Percentiles rank a stretch among this genome's conserved stretches.
Conservation (phyloP, 2,113 vertebrate species). For the Pipa parva region DNA sequence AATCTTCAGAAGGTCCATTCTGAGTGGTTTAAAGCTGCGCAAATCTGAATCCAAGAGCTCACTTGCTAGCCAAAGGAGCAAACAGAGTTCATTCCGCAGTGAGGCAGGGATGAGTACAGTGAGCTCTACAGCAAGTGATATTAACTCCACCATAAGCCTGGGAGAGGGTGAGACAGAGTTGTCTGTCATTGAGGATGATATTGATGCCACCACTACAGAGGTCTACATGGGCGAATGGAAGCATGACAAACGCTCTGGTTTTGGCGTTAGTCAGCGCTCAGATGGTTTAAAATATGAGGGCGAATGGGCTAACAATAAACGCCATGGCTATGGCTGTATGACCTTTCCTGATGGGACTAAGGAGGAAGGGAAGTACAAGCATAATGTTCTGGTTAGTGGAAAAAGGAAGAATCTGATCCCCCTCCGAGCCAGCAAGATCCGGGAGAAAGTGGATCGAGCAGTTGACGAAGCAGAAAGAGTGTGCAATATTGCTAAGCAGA, state of each 20-base stretch:
- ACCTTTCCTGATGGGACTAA: constrained; percentile 93
- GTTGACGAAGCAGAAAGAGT: constrained; percentile 87
- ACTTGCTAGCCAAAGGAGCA: constrained; percentile 95
- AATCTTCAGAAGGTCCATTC: constrained; percentile 88
- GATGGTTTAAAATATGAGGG: constrained; percentile 90
- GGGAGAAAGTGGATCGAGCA: constrained; percentile 94
- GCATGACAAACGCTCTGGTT: constrained; percentile 87
- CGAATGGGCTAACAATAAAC: constrained; percentile 88
- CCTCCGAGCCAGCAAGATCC: constrained; percentile 90
- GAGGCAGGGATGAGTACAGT: constrained; percentile 95
- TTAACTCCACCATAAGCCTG: constrained; percentile 94
- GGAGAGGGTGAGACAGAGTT: constrained; percentile 83
- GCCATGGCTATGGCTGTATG: constrained; percentile 95
- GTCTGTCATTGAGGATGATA: constrained; percentile 75
- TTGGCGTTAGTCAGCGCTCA: constrained; percentile 87
- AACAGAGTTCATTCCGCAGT: constrained; percentile 97
- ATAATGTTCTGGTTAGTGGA: constrained; percentile 88
- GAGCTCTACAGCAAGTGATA: constrained; percentile 90
- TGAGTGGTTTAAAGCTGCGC: constrained; percentile 90
- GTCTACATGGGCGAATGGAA: constrained; percentile 93
- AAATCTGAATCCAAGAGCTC: constrained; percentile 96
- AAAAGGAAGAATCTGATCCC: constrained; percentile 97
- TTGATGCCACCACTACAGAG: constrained; percentile 94
- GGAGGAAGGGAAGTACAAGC: constrained; percentile 98
- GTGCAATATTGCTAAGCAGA: constrained; percentile 91